Evolutionary conservation across 2,888 invertebrate genomes (phyloP), one percentile per base, ranked within the genome.

Genomic region (Leucoptera coffeella): DNA sequence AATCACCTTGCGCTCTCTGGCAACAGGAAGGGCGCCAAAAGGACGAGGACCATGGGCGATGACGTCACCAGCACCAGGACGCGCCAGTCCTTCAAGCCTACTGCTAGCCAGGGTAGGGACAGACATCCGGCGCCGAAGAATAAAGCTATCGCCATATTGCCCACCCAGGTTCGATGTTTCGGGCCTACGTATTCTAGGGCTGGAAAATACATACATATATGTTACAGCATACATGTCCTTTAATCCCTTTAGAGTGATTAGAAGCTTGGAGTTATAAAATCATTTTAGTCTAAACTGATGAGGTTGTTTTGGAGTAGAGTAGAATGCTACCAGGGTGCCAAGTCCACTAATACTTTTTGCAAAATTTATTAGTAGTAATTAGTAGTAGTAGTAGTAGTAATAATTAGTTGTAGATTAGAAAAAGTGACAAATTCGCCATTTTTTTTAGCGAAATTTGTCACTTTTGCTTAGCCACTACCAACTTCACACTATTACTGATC

Each of bases 181-280:
- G 65, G 49, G 0, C 73, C 73, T 21, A 72, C 61, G 48, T 72
- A 73, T 34, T 73, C 73, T 23, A 74, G 34, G 3, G 62, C 72
- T 58, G 47, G 7, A 33, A 23, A 21, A 12, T 23, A 7, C 13
- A 12, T 12, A n/a, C 8, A 22, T n/a, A 22, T 17, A 5, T 17
- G 17, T 5, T 5, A 8, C 17, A 8, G 17, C 5, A 17, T 7
- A 8, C 5, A 7, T 8, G 8, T 7, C 17, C 5, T 17, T 5
- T 8, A 17, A 5, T 7, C 6, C 17, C 8, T 17, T 5, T 11
- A 5, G 11, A 22, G 10, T 5, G n/a, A n/a, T 5, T 22, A n/a
- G n/a, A n/a, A n/a, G 22, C 7, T 22, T 22, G 22, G n/a, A 22
- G 7, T 22, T 11, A 22, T 8, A 17, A n/a, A 17, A 17, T 17